Evolutionary conservation across 2,113 vertebrate genomes (phyloP), one percentile per base, ranked within the genome.

Genomic region (Psittacara wagleri): DNA sequence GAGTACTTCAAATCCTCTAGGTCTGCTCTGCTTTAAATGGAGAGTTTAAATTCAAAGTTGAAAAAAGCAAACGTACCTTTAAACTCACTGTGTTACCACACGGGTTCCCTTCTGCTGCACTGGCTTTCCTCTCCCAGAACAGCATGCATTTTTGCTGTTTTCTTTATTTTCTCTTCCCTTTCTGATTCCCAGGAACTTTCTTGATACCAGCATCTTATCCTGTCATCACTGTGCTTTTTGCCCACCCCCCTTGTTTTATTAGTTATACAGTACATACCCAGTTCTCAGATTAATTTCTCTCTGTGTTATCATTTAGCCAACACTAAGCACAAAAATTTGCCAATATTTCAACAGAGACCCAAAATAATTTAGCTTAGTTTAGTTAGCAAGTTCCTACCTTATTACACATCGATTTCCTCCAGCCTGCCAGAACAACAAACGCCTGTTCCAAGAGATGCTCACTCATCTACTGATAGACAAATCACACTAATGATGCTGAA

Each of bases 351-450:
- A 33, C 13, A 86, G 49, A 92, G 72, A 59, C 37, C 31, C 44
- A 63, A 41, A 89, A 84, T 86, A 68, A 95, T 87, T 90, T 33
- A 57, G 39, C 39, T 57, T 44, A 89, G 37, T 82, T 96, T 78
- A 77, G 83, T 86, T 95, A 77, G 69, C 74, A 59, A 90, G 69
- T 82, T 94, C 85, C 31, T 35, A 39, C 80, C 63, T 41, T 39
- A 64, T 51, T 74, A 46, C 20, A 51, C 43, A n/a, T 66, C 57
- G 88, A 88, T 94, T 84, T 66, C 86, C 88, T 81, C 28, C 83
- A 57, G 88, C 24, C 77, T 85, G 94, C 83, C 86, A 92, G 80
- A 92, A 90, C 62, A 89, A 93, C 69, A 69, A 69, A 81, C 3
- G 43, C 64, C 80, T 80, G 23, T 13, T 95, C 66, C 17, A 8